A percentile compares a stretch with the other conserved stretches of the same genome.
phyloP scores from a whole-genome alignment of 2,888 invertebrate genomes.

The Agriotes lineatus region DNA sequence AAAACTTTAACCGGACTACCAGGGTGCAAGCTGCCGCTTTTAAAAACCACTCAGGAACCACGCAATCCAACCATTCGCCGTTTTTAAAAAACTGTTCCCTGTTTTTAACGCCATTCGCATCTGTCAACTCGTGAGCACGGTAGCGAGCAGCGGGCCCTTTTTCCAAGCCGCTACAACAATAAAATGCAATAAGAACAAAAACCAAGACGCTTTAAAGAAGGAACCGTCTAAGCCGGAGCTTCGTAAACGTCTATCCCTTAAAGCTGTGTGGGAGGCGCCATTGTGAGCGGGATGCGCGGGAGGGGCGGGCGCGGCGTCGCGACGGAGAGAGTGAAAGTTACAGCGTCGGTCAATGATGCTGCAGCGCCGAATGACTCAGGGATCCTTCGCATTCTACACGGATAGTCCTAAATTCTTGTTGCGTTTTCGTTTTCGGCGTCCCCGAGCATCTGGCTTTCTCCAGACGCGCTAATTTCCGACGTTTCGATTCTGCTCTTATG shows the following conservation, averaged over 20 bases:
- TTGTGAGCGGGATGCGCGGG: slow-evolving; percentile 21
- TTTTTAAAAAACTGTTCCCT: too few species aligned
- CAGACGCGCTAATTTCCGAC: background rate
- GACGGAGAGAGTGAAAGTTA: slow-evolving; percentile 48
- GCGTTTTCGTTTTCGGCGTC: slow-evolving; percentile 13
- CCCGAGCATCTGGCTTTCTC: background rate
- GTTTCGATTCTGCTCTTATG: background rate
- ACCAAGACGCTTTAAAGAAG: background rate
- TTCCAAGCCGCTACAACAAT: too few species aligned
- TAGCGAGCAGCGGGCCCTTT: too few species aligned
- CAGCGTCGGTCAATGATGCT: slow-evolving; percentile 51
- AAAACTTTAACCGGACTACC: too few species aligned
- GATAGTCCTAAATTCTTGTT: slow-evolving; percentile 16
- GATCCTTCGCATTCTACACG: slow-evolving; percentile 31
- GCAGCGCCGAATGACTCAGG: slow-evolving; percentile 46
- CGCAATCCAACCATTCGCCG: too few species aligned
- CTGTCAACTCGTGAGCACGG: too few species aligned
- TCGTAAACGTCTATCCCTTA: slow-evolving; percentile 38
- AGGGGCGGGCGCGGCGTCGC: slow-evolving; percentile 39
- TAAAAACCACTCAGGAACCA: too few species aligned
- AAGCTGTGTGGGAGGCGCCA: slow-evolving; percentile 39
- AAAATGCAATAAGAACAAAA: background rate
- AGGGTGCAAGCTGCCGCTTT: too few species aligned
- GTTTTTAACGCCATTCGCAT: too few species aligned
- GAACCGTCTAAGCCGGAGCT: slow-evolving; percentile 7